A percentile compares a stretch with the other conserved stretches of the same genome.
Conservation (phyloP, 1,140 invertebrate genomes). For the Lordiphosa stackelbergi region DNA sequence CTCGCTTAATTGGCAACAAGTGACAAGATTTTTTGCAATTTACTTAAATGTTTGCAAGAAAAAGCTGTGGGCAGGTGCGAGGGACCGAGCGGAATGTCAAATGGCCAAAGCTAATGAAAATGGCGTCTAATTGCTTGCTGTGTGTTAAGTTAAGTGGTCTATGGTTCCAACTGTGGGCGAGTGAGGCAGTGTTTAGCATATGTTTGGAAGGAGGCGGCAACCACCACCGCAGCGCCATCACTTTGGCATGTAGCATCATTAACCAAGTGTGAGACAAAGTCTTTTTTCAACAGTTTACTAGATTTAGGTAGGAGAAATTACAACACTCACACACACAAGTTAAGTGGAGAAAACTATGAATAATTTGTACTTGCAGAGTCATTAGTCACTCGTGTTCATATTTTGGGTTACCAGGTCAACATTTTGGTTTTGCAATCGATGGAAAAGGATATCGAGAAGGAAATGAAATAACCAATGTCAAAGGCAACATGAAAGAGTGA, state of each 20-base stretch:
- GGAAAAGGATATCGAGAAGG: too few relatives aligned
- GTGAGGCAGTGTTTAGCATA: conserved; percentile 31
- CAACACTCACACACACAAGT: neutral
- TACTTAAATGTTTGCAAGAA: conserved; percentile 20
- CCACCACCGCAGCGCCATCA: conserved; percentile 5
- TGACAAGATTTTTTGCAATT: conserved; percentile 55
- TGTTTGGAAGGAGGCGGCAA: conserved; percentile 13
- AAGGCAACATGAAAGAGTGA: too few relatives aligned
- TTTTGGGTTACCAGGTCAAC: too few relatives aligned
- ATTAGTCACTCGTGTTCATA: too few relatives aligned
- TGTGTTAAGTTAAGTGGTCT: conserved; percentile 27
- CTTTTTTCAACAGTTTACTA: conserved; percentile 16
- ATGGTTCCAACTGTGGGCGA: conserved; percentile 33
- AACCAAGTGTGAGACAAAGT: conserved; percentile 35
- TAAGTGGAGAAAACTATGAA: too few relatives aligned
- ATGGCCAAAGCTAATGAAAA: conserved; percentile 49
- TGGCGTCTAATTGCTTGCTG: conserved; percentile 52
- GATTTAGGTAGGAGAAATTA: neutral
- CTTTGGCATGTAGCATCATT: conserved; percentile 11
- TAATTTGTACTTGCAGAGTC: too few relatives aligned
- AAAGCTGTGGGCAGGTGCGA: conserved; percentile 53
- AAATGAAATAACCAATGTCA: too few relatives aligned
- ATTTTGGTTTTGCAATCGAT: too few relatives aligned
- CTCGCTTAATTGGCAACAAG: conserved; percentile 66
- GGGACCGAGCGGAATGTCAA: conserved; percentile 31